phyloP scores from a whole-genome alignment of 2,797 vertebrate genomes.

The Sebastes nivosus region DNA sequence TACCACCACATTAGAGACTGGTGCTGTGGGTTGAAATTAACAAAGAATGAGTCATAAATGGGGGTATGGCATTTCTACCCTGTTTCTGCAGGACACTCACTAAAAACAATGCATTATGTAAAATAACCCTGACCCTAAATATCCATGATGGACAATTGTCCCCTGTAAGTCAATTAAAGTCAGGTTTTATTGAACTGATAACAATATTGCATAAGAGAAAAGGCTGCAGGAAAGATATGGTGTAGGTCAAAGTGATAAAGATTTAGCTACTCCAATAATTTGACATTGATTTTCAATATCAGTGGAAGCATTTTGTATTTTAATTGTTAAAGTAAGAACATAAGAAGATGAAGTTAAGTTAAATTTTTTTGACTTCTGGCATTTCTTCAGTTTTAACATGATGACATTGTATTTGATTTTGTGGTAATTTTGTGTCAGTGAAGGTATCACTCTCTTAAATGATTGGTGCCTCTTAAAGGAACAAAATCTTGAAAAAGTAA shows the following conservation, averaged over 20 bases:
- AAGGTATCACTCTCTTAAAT: background rate
- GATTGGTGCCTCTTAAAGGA: background rate
- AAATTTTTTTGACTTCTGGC: background rate
- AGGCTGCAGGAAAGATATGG: background rate
- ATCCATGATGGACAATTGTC: background rate
- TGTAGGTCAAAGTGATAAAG: background rate
- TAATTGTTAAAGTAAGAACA: background rate
- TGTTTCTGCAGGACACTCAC: background rate
- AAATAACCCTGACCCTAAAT: background rate
- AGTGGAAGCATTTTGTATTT: background rate
- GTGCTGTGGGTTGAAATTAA: slow-evolving; percentile 39
- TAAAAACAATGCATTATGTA: background rate
- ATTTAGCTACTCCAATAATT: background rate
- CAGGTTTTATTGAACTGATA: slow-evolving; percentile 6
- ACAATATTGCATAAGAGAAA: background rate
- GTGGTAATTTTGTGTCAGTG: too few species aligned
- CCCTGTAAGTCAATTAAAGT: background rate
- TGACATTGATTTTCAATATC: background rate
- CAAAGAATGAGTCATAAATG: background rate
- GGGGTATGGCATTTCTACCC: background rate
- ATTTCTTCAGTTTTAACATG: background rate
- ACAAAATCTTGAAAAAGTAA: background rate
- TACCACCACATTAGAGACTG: slow-evolving; percentile 26
- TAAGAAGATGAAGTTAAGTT: background rate
- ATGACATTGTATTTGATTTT: background rate